A percentile compares a stretch with the other conserved stretches of the same genome.
Evolutionary conservation across 2,113 vertebrate genomes (phyloP).

Genomic region (Trematocara zebra): DNA sequence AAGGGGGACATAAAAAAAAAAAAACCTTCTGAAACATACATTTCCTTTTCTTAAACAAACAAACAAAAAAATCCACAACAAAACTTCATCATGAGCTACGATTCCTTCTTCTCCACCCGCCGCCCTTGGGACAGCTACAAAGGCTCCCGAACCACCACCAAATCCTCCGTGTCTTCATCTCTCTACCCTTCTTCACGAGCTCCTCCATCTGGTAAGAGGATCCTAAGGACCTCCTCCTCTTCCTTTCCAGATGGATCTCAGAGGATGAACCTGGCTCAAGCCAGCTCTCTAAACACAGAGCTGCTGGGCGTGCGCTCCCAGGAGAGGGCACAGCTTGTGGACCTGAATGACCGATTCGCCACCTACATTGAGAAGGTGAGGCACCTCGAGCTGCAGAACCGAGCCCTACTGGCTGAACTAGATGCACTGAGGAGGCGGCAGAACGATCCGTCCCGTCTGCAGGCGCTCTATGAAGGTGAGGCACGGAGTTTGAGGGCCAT

Average conservation of each 20-base stretch:
- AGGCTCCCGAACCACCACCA: slow-evolving; percentile 50
- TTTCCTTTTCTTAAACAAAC: slow-evolving; percentile 52
- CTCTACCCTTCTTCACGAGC: slow-evolving; percentile 47
- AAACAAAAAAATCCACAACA: slow-evolving; percentile 43
- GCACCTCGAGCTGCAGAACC: slow-evolving; percentile 77
- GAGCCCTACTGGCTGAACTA: slow-evolving; percentile 68
- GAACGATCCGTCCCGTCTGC: slow-evolving; percentile 70
- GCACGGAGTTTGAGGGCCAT: slow-evolving; percentile 65
- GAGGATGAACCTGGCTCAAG: slow-evolving; percentile 67
- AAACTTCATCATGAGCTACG: slow-evolving; percentile 74
- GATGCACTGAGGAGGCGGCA: slow-evolving; percentile 67
- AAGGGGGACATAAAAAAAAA: slow-evolving; percentile 79
- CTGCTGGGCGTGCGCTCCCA: slow-evolving; percentile 73
- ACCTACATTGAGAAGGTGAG: slow-evolving; percentile 80
- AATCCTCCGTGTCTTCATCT: slow-evolving; percentile 49
- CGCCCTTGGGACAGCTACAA: slow-evolving; percentile 67
- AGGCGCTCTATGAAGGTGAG: slow-evolving; percentile 72
- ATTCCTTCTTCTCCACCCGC: slow-evolving; percentile 54
- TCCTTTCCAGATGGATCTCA: slow-evolving; percentile 27
- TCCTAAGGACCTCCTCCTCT: slow-evolving; percentile 36
- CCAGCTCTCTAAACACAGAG: slow-evolving; percentile 71
- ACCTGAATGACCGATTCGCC: slow-evolving; percentile 80
- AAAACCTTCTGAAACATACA: slow-evolving; percentile 60
- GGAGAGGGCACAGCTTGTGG: slow-evolving; percentile 77
- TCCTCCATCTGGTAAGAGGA: slow-evolving; percentile 48